These are phyloP conservation scores for Oreochromis tanganicae DNA, from an alignment of 2,113 vertebrate genomes.

Conservation along the genomic window DNA sequence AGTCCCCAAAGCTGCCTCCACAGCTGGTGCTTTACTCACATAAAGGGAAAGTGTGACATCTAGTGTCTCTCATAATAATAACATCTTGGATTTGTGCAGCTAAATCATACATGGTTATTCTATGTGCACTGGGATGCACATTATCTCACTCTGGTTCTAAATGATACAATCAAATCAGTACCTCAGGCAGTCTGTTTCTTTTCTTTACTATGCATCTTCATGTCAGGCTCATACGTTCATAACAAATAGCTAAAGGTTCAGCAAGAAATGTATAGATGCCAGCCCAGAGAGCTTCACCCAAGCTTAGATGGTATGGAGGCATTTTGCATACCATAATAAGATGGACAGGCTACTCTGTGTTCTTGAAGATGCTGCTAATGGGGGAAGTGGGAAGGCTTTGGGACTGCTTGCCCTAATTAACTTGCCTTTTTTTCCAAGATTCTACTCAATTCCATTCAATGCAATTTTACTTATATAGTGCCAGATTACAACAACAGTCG, in stretches of 20 bases:
- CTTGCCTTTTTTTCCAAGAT: background rate
- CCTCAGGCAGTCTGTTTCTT: background rate
- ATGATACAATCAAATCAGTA: background rate
- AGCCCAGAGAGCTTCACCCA: background rate
- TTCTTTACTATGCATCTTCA: background rate
- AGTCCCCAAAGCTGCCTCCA: background rate
- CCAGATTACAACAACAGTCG: background rate
- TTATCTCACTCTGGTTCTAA: background rate
- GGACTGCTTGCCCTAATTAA: background rate
- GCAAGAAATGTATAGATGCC: background rate
- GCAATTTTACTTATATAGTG: background rate
- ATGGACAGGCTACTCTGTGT: background rate
- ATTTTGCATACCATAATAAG: background rate
- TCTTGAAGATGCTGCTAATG: background rate
- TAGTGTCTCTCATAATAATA: slow-evolving; percentile 8
- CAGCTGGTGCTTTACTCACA: background rate
- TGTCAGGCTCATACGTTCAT: background rate
- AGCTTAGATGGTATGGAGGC: background rate
- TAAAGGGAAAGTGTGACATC: slow-evolving; percentile 64
- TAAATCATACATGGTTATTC: background rate
- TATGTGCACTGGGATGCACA: background rate
- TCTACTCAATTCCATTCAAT: background rate
- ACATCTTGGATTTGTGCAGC: background rate
- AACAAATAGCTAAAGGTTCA: background rate
- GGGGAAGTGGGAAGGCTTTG: background rate